Base-by-base conservation (phyloP, 2,888 invertebrate genomes). In the Drosophila borealis region DNA sequence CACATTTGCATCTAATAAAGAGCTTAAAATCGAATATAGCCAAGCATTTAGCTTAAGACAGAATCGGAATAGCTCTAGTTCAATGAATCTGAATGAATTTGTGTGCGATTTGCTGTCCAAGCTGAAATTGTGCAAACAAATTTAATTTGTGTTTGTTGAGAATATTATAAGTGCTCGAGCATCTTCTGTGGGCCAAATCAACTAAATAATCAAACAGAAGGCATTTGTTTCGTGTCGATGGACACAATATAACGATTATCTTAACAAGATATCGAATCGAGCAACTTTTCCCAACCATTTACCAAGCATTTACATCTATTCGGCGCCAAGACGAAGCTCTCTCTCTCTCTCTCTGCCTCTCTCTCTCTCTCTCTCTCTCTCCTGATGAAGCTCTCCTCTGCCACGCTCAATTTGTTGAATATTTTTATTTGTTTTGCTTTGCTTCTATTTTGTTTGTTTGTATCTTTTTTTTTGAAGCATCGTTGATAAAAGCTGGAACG, bases 351-450 rank as follows among this genome's bases (percentile, higher is more conserved):
- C 37, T 37, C 4, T 3, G 6, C 3, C n/a, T 39, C 11, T 14
- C 51, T 25, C 25, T 39, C 39, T 39, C 13, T 3, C 1, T 13
- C n/a, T 39, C 8, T 14, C 37, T 37, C 11, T 1, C 14, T 6
- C 8, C 39, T 66, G 55, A 33, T 29, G 49, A 59, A 39, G 46
- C 51, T 55, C 19, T 50, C 14, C 54, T 46, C 60, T 70, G 54
- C 54, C 39, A 70, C 48, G 74, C 74, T 66, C 70, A 70, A 74
- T 74, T 74, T 74, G 74, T 21, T 60, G 54, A 25, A 8, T 51
- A 33, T 41, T 51, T 21, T 5, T 51, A 11, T 21, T 51, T 37
- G 25, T 51, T 44, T 5, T 44, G 14, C 9, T 41, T 41, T 41
- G 14, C n/a, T 44, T 14, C 11, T 11, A 11, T 29, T 39, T 17